Conservation (phyloP, 2,797 vertebrate species). For the Erethizon dorsatum region DNA sequence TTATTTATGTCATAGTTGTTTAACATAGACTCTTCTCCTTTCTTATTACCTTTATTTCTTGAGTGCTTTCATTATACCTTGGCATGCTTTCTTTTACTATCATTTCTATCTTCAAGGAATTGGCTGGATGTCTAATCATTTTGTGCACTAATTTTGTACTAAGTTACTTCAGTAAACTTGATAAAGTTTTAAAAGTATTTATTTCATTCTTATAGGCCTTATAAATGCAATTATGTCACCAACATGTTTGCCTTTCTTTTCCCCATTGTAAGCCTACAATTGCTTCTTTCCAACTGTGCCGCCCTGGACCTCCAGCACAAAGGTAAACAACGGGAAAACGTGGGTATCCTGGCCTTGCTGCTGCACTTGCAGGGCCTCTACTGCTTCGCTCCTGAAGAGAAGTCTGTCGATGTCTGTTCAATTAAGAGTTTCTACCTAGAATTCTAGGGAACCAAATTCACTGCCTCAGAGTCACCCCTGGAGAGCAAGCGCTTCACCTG, state of each 20-base stretch:
- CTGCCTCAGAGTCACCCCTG: not conserved
- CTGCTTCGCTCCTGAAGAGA: not conserved
- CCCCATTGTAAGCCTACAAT: not conserved
- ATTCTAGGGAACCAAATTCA: slow-evolving; percentile 1
- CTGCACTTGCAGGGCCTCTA: not conserved
- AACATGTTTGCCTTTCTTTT: not conserved
- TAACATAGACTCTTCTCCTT: not conserved
- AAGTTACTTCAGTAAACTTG: slow-evolving; percentile 6
- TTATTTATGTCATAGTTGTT: not conserved
- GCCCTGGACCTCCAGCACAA: not conserved
- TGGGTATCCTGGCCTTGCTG: too few species aligned
- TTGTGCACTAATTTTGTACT: not conserved
- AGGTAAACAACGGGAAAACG: not conserved
- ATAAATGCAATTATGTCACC: slow-evolving; percentile 28
- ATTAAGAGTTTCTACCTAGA: not conserved
- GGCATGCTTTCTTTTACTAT: not conserved
- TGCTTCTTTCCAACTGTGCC: not conserved
- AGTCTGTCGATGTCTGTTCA: not conserved
- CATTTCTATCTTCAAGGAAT: not conserved
- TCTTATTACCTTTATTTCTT: not conserved
- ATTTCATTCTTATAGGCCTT: not conserved
- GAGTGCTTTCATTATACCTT: not conserved
- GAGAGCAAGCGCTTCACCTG: not conserved
- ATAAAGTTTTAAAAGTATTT: not conserved
- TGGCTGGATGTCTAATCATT: not conserved